Percentiles rank a stretch among this genome's conserved stretches.
Conservation (phyloP, 2,888 invertebrate genomes). For the Rhamnusium bicolor region DNA sequence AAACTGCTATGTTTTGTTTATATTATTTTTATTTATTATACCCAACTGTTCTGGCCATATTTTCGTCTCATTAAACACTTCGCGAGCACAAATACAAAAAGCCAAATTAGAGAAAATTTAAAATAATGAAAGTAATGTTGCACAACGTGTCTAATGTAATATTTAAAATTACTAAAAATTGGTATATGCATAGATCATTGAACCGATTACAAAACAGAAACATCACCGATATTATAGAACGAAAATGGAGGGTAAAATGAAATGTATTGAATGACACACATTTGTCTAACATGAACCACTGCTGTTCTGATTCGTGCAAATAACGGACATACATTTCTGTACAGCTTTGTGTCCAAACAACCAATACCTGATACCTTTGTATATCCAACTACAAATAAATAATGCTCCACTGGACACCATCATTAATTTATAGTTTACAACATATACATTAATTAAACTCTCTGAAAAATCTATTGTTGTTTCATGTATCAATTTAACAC, state of each 20-base stretch:
- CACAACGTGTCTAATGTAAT: slow-evolving; percentile 44
- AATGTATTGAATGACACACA: slow-evolving; percentile 57
- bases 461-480: neutral
- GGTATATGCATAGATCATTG: slow-evolving; percentile 57
- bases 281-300: slow-evolving; percentile 30
- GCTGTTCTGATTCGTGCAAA: slow-evolving; percentile 49
- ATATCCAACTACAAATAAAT: slow-evolving; percentile 10
- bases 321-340: slow-evolving; percentile 48
- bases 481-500: neutral
- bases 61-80: slow-evolving; percentile 26
- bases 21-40: neutral
- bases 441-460: neutral
- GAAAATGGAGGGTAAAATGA: slow-evolving; percentile 54
- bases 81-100: slow-evolving; percentile 12
- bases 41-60: neutral
- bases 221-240: slow-evolving; percentile 43
- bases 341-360: slow-evolving; percentile 31
- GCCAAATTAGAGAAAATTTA: slow-evolving; percentile 39
- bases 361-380: slow-evolving; percentile 30
- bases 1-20: neutral
- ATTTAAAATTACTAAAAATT: slow-evolving; percentile 56
- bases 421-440: slow-evolving; percentile 11
- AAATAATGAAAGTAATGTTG: slow-evolving; percentile 45
- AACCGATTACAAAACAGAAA: slow-evolving; percentile 55
- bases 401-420: neutral